A percentile compares a stretch with the other conserved stretches of the same genome.
phyloP scores from a whole-genome alignment of 2,113 vertebrate species.

The Protobothrops mucrosquamatus region DNA sequence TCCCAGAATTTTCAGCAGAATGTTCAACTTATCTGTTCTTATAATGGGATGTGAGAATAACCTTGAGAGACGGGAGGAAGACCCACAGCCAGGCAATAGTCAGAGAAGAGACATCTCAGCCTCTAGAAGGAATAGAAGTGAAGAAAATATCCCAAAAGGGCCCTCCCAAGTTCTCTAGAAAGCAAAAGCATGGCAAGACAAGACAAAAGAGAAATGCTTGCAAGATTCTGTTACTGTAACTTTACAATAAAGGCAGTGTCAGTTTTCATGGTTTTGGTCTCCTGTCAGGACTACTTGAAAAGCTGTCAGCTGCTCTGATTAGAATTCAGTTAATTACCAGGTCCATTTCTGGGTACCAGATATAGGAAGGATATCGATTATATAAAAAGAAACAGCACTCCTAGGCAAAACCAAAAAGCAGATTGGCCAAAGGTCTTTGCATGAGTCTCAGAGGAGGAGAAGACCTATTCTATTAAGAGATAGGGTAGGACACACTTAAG shows the following conservation, averaged over 20 bases:
- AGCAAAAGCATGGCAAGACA: background rate
- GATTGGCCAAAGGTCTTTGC: background rate
- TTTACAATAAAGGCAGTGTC: background rate
- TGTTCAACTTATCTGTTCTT: background rate
- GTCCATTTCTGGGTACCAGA: background rate
- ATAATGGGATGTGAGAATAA: background rate
- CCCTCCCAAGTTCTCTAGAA: background rate
- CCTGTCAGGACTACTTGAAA: background rate
- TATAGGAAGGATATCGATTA: background rate
- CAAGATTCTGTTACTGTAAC: background rate
- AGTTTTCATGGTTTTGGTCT: background rate
- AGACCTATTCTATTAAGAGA: background rate
- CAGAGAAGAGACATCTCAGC: background rate
- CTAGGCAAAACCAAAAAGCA: background rate
- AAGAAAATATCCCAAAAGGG: background rate
- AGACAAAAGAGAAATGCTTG: background rate
- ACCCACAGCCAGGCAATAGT: background rate
- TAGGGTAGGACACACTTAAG: background rate
- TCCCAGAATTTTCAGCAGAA: background rate
- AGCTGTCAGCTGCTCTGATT: background rate
- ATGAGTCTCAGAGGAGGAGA: background rate
- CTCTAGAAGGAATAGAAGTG: background rate
- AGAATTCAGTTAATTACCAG: background rate
- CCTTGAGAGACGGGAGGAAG: background rate
- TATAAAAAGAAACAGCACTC: background rate